phyloP scores from a whole-genome alignment of 2,113 vertebrate species.

The Pycnonotus jocosus region DNA sequence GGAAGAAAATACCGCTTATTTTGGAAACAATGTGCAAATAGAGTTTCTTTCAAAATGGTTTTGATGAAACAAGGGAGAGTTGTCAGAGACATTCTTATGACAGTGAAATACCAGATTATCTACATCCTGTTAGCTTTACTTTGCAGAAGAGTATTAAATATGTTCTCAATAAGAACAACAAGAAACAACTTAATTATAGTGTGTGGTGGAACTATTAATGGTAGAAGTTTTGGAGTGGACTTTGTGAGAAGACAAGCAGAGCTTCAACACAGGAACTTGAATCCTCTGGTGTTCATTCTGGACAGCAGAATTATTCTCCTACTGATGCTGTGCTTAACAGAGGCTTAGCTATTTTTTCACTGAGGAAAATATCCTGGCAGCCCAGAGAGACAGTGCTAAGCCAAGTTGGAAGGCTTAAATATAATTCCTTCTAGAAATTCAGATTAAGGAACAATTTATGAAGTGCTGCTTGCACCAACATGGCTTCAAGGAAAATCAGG shows the following conservation, averaged over 20 bases:
- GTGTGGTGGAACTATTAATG: neutral
- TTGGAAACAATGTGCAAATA: neutral
- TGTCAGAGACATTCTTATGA: fast-evolving
- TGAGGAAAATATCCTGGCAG: slow-evolving; percentile 31
- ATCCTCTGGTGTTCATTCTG: neutral
- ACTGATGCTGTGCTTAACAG: slow-evolving; percentile 33
- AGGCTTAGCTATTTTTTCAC: slow-evolving; percentile 48
- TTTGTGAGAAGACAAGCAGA: neutral
- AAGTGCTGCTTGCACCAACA: slow-evolving; percentile 36
- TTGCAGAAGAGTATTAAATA: neutral
- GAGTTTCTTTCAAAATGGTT: neutral
- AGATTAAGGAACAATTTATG: slow-evolving; percentile 61
- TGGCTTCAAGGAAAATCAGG: slow-evolving; percentile 34
- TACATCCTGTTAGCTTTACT: neutral
- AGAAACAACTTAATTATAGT: neutral
- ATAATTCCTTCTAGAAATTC: slow-evolving; percentile 46
- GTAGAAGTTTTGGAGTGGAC: neutral
- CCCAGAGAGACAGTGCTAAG: neutral
- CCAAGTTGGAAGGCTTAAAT: slow-evolving; percentile 57
- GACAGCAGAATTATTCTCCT: slow-evolving; percentile 17
- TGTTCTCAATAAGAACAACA: neutral
- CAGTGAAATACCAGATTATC: neutral
- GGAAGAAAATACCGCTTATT: neutral
- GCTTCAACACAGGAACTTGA: neutral
- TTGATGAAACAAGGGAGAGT: neutral